Evolutionary conservation across 2,888 invertebrate genomes (phyloP), one percentile per base, ranked within the genome.

Genomic region (Scelioninae gen. 1): DNA sequence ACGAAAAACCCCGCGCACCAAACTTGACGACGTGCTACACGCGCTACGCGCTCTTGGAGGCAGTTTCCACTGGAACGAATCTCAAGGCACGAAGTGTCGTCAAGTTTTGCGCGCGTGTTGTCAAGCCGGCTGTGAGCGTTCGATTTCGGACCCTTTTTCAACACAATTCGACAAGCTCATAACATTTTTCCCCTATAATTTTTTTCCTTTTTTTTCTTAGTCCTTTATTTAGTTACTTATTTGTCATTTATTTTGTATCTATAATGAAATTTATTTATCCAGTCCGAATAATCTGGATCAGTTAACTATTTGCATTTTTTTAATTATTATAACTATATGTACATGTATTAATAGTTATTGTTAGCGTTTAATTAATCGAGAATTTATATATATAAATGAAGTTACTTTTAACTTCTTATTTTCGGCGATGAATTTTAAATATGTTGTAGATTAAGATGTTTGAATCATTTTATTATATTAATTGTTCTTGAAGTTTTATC

Each of bases 401-500:
- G 34, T 51, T 49, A 55, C 49, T 65, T 1, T 40, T 78, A 45
- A 68, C 58, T 58, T 77, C 31, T 60, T 72, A 55, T 43, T 65
- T 51, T 23, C 13, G 34, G 58, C 53, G 60, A 13, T 66, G 66
- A 66, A 13, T 65, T 65, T 66, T 40, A 66, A 72, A 71, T 53
- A 66, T 79, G 65, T 79, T 72, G 53, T 72, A 72, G 58, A 29
- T 8, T 72, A 79, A 72, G 79, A 51, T 72, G 79, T 79, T 79
- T 79, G 58, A 72, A 55, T 79, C 65, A 72, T 71, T 72, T 79
- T 72, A 72, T 72, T 55, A 38, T 38, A 68, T 71, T 63, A 56
- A 40, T 72, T 72, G 79, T 79, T 79, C 79, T 79, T 79, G 31
- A 79, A 71, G 72, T 77, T 77, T 77, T 77, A 69, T 77, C 62